These are phyloP conservation scores for Monopterus albus DNA, from an alignment of 2,113 vertebrate species.

Conservation along the genomic window DNA sequence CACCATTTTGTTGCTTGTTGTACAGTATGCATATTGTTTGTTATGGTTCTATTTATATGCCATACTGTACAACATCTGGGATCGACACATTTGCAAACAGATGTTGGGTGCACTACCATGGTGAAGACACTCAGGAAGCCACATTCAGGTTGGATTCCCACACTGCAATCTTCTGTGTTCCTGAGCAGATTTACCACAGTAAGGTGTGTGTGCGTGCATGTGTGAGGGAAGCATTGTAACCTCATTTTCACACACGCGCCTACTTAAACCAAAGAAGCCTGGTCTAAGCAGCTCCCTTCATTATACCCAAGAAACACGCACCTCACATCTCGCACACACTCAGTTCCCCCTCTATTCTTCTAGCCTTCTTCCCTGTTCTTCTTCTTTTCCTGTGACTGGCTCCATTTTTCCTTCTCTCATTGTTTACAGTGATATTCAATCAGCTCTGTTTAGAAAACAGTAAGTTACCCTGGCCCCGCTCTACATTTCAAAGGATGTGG, in stretches of 20 bases:
- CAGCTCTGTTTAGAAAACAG: slow-evolving; percentile 39
- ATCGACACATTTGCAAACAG: slow-evolving; percentile 5
- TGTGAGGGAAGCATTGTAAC: not conserved
- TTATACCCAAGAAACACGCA: slow-evolving; percentile 12
- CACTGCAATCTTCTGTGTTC: slow-evolving; percentile 1
- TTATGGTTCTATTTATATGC: slow-evolving; percentile 18
- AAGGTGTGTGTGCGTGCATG: not conserved
- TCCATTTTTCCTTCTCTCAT: not conserved
- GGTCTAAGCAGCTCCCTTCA: too few species aligned
- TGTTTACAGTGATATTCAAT: slow-evolving; percentile 43
- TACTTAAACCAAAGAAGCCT: not conserved
- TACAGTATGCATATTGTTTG: not conserved
- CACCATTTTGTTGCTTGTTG: not conserved
- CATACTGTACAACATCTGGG: too few species aligned
- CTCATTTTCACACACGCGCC: not conserved
- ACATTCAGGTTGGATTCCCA: not conserved
- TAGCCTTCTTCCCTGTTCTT: not conserved
- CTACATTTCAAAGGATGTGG: slow-evolving; percentile 49
- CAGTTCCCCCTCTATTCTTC: not conserved
- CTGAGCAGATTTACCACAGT: slow-evolving; percentile 19
- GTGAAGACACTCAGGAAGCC: slow-evolving; percentile 14
- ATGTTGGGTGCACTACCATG: too few species aligned
- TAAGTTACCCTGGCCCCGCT: slow-evolving; percentile 13
- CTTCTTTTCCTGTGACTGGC: too few species aligned
- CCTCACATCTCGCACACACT: not conserved